These are phyloP conservation scores for Emmelina monodactyla DNA, from an alignment of 2,888 invertebrate genomes.

Conservation along the genomic window DNA sequence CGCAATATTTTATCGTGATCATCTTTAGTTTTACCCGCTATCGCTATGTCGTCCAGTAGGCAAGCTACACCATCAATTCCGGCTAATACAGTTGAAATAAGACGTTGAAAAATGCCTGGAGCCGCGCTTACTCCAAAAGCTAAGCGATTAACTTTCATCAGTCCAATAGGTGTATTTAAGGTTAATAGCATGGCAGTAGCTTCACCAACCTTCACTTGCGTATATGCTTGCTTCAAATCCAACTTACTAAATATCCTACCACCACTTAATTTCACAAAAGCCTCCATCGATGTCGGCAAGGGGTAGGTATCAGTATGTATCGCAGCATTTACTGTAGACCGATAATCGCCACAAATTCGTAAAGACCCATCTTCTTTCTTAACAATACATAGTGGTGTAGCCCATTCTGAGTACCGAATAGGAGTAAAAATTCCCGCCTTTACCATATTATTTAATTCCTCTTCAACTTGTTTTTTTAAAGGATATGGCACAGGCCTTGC, in stretches of 20 bases:
- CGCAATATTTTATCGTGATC: conserved; percentile 1
- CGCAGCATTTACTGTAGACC: conserved; percentile 15
- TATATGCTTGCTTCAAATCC: conserved; percentile 17
- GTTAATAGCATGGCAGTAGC: conserved; percentile 15
- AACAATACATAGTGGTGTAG: conserved; percentile 8
- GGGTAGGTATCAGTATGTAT: conserved; percentile 13
- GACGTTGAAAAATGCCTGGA: conserved; percentile 14
- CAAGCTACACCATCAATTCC: conserved; percentile 15
- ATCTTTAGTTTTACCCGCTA: conserved; percentile 10
- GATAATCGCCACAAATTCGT: conserved; percentile 13
- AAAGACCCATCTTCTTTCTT: conserved; percentile 12
- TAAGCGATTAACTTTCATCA: conserved; percentile 16
- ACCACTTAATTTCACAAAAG: conserved; percentile 13
- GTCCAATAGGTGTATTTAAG: conserved; percentile 14
- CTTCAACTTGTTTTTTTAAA: conserved; percentile 13
- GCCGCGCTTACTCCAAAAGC: conserved; percentile 15
- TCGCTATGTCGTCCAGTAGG: conserved; percentile 14
- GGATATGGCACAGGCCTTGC: conserved; percentile 13
- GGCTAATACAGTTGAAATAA: conserved; percentile 10
- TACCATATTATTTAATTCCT: conserved; percentile 9
- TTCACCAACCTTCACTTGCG: conserved; percentile 12
- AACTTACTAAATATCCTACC: conserved; percentile 15
- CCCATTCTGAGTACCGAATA: conserved; percentile 13
- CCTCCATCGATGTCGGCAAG: conserved; percentile 13
- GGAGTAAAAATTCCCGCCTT: conserved; percentile 8